Evolutionary conservation across 2,888 invertebrate species (phyloP).

Genomic region (Drosophila recens): DNA sequence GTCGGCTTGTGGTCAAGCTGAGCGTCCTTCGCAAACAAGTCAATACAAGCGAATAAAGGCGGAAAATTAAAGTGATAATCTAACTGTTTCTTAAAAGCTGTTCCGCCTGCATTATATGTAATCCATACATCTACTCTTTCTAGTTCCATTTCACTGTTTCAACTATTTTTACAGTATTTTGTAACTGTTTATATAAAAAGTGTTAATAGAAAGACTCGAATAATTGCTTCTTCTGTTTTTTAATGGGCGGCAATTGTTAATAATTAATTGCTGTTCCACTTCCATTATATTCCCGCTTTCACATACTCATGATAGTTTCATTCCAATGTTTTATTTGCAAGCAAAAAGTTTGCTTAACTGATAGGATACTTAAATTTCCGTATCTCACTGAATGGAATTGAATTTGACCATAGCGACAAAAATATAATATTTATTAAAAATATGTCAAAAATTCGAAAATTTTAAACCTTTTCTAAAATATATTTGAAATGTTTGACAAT

Average conservation of each 20-base stretch:
- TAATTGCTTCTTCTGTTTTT: not conserved
- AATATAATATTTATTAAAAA: too few relatives aligned
- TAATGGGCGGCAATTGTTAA: not conserved
- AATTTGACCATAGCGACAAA: too few relatives aligned
- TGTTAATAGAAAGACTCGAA: not conserved
- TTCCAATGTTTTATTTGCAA: not conserved
- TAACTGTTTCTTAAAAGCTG: too few relatives aligned
- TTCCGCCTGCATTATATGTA: too few relatives aligned
- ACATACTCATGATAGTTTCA: too few relatives aligned
- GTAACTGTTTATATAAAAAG: not conserved
- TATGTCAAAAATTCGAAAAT: too few relatives aligned
- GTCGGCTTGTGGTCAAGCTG: conserved; percentile 19
- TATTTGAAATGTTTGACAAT: too few relatives aligned
- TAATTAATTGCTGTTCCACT: not conserved
- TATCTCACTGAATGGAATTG: too few relatives aligned
- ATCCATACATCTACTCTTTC: too few relatives aligned
- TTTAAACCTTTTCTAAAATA: too few relatives aligned
- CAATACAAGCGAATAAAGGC: not conserved
- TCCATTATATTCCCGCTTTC: not conserved
- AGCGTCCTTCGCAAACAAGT: conserved; percentile 1
- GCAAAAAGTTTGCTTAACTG: not conserved
- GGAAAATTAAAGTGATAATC: not conserved
- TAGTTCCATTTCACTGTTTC: not conserved
- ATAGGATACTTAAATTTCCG: too few relatives aligned
- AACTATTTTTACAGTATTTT: too few relatives aligned